phyloP scores from a whole-genome alignment of 2,888 invertebrate species.

The Acanthacorydalis orientalis region DNA sequence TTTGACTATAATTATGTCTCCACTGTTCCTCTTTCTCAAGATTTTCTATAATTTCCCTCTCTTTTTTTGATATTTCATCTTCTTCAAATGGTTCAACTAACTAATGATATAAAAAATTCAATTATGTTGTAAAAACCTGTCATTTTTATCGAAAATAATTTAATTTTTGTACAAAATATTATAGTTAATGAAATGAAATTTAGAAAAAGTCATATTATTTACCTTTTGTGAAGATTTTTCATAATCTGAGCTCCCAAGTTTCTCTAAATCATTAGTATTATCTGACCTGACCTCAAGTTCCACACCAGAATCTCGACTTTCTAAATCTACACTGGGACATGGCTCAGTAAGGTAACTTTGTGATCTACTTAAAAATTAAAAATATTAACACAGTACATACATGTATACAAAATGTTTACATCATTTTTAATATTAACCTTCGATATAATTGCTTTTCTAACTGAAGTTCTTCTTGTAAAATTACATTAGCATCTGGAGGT shows the following conservation, averaged over 20 bases:
- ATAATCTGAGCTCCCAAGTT: slow-evolving; percentile 29
- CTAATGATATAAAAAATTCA: not conserved
- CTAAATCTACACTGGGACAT: slow-evolving; percentile 28
- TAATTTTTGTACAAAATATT: too few species aligned
- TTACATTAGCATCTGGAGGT: slow-evolving; percentile 63
- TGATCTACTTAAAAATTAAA: not conserved
- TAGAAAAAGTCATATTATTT: not conserved
- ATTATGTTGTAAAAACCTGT: not conserved
- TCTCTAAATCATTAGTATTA: not conserved
- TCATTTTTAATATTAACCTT: slow-evolving; percentile 22
- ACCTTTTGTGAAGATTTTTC: slow-evolving; percentile 29
- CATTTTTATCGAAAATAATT: not conserved
- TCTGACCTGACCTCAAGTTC: slow-evolving; percentile 36
- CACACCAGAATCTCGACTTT: slow-evolving; percentile 65
- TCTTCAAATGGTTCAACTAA: slow-evolving; percentile 33
- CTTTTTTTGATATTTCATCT: slow-evolving; percentile 51
- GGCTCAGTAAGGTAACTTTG: not conserved
- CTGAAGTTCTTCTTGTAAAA: slow-evolving; percentile 64
- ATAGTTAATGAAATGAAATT: not conserved
- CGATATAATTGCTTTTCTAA: slow-evolving; percentile 61
- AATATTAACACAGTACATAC: not conserved
- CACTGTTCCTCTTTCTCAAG: slow-evolving; percentile 45
- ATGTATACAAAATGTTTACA: too few species aligned
- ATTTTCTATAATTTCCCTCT: slow-evolving; percentile 45
- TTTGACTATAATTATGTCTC: slow-evolving; percentile 22